Evolutionary conservation across 2,888 invertebrate species (phyloP), one percentile per base, ranked within the genome.

Genomic region (Diloba caeruleocephala): DNA sequence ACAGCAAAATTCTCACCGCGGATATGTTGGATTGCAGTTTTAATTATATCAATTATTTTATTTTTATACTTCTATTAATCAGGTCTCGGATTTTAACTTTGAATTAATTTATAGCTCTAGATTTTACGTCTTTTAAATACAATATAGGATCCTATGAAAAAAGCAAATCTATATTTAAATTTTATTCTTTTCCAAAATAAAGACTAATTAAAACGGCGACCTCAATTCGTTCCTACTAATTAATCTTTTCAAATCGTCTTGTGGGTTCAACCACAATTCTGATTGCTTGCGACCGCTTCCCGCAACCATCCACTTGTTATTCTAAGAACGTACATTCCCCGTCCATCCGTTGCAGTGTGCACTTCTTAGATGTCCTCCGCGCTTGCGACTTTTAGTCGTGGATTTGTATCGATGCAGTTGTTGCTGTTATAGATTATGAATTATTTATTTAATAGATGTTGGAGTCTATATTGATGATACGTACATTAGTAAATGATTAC

Each of bases 311-410:
- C 78, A 74, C 84, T 90, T 89, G 79, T 82, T 87, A 90, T 90
- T 89, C 89, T 76, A 70, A 74, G 59, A 61, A 64, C 83, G 86
- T 81, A 77, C 74, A 74, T 76, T 79, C 78, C 78, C 78, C 83
- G 84, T 82, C 87, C 89, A 83, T 88, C 84, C 85, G 85, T 81
- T 83, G 80, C 85, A 76, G 79, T 21, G 29, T 86, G 85, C 86
- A 84, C 76, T 78, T 77, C 78, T 79, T 74, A 80, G 79, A 83
- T 78, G 77, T 76, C 34, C 9, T 32, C 49, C 57, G 52, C 50
- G 25, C 46, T 69, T 59, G 41, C 61, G 53, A 73, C 63, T 73
- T 69, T 49, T 37, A 65, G 38, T 56, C 57, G 51, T 42, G 68
- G 43, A 54, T 72, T 63, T 48, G 53, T 64, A 43, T 48, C 32